These are phyloP conservation scores for Helicoverpa armigera DNA, from an alignment of 1,140 invertebrate species.

Conservation along the genomic window DNA sequence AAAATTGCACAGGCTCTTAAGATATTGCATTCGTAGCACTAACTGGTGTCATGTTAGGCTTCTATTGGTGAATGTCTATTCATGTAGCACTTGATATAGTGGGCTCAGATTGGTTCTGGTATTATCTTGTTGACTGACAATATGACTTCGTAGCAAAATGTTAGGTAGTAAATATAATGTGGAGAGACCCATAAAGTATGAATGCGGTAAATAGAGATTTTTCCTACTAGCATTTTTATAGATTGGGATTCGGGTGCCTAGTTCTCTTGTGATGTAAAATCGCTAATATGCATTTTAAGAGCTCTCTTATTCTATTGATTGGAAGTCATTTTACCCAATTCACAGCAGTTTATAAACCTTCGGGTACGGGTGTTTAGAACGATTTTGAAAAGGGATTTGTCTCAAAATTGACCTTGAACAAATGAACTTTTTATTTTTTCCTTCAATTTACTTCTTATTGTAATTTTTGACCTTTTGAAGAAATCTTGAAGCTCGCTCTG, in stretches of 20 bases:
- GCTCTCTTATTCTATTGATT: not conserved
- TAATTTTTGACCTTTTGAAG: too few relatives aligned
- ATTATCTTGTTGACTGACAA: not conserved
- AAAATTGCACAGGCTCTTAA: constrained; percentile 27
- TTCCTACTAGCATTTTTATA: not conserved
- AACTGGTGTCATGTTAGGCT: not conserved
- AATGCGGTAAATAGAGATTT: too few relatives aligned
- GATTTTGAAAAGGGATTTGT: too few relatives aligned
- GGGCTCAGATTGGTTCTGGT: constrained; percentile 7
- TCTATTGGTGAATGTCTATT: not conserved
- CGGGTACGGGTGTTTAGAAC: too few relatives aligned
- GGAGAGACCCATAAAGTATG: too few relatives aligned
- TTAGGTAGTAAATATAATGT: too few relatives aligned
- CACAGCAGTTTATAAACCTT: too few relatives aligned
- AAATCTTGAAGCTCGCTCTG: too few relatives aligned
- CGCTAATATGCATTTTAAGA: not conserved
- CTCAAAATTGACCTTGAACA: too few relatives aligned
- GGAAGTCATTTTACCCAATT: not conserved
- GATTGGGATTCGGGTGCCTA: not conserved
- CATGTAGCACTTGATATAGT: constrained; percentile 2
- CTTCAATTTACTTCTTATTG: too few relatives aligned
- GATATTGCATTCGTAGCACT: constrained; percentile 14
- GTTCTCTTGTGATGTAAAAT: not conserved
- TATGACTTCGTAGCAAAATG: not conserved
- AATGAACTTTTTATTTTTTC: too few relatives aligned